Conservation (phyloP, 2,888 invertebrate genomes). For the Falcaria lacertinaria region DNA sequence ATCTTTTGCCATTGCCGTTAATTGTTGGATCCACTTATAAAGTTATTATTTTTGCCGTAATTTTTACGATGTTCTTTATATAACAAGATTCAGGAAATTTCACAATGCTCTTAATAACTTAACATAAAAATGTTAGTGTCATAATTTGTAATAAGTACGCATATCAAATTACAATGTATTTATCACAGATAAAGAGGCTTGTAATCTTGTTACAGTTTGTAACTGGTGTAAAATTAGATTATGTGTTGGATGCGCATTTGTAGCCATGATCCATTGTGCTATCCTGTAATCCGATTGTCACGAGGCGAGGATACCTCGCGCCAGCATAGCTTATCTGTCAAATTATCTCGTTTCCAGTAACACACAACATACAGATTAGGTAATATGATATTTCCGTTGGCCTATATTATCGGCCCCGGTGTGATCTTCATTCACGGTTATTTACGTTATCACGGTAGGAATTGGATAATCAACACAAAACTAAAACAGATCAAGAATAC, state of each 20-base stretch:
- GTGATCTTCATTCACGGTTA: neutral
- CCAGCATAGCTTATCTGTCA: slow-evolving; percentile 45
- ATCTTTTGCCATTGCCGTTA: neutral
- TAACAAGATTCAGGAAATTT: too few relatives aligned
- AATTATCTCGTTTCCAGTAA: slow-evolving; percentile 30
- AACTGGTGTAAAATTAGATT: slow-evolving; percentile 59
- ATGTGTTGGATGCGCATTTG: slow-evolving; percentile 39
- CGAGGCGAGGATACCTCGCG: slow-evolving; percentile 35
- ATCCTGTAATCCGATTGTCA: slow-evolving; percentile 61
- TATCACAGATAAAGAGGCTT: slow-evolving; percentile 28
- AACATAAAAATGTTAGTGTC: neutral
- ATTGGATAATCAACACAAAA: too few relatives aligned
- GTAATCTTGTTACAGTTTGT: slow-evolving; percentile 64
- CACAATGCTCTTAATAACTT: too few relatives aligned
- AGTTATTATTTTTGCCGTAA: neutral
- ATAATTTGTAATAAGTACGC: slow-evolving; percentile 37
- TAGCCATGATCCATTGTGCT: slow-evolving; percentile 53
- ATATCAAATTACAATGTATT: slow-evolving; percentile 38
- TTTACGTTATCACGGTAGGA: too few relatives aligned
- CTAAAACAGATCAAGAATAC: too few relatives aligned
- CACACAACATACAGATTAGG: slow-evolving; percentile 15
- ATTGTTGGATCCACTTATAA: neutral
- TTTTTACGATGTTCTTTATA: neutral
- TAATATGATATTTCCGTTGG: slow-evolving; percentile 19
- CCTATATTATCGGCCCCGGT: slow-evolving; percentile 2